A percentile compares a stretch with the other conserved stretches of the same genome.
phyloP scores from a whole-genome alignment of 2,797 vertebrate genomes.

The Thunnus albacares region DNA sequence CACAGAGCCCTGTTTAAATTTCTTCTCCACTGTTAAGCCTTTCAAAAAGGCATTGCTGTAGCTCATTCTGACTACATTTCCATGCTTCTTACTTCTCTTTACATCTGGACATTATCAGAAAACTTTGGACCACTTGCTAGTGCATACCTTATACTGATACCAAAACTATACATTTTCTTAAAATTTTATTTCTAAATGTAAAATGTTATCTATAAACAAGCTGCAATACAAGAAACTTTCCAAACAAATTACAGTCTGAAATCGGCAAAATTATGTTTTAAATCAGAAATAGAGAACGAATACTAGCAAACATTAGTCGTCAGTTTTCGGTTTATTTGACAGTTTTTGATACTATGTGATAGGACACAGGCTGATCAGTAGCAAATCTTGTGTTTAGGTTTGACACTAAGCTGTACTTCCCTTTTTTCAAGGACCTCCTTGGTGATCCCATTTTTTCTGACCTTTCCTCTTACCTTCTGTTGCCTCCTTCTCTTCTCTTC shows the following conservation, averaged over 20 bases:
- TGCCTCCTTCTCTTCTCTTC: neutral
- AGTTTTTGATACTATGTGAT: too few relatives aligned
- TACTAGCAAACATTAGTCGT: too few relatives aligned
- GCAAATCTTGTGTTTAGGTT: too few relatives aligned
- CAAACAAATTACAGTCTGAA: too few relatives aligned
- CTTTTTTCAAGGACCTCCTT: neutral
- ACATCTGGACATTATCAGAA: neutral
- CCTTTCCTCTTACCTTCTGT: neutral
- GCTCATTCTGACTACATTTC: slow-evolving; percentile 26
- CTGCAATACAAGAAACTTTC: too few relatives aligned
- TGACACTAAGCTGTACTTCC: neutral
- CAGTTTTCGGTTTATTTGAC: too few relatives aligned
- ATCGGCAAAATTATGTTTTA: too few relatives aligned
- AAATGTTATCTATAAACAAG: too few relatives aligned
- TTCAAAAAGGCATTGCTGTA: slow-evolving; percentile 13
- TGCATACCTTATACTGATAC: neutral
- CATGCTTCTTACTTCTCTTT: neutral
- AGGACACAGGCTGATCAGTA: too few relatives aligned
- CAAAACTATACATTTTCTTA: neutral
- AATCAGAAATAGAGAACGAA: too few relatives aligned
- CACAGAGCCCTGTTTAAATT: slow-evolving; percentile 1
- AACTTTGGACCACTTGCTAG: neutral
- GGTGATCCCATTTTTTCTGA: neutral
- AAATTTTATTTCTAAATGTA: neutral
- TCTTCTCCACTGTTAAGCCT: slow-evolving; percentile 32